Evolutionary conservation across 2,888 invertebrate species (phyloP).

Genomic region (Hedya salicella): DNA sequence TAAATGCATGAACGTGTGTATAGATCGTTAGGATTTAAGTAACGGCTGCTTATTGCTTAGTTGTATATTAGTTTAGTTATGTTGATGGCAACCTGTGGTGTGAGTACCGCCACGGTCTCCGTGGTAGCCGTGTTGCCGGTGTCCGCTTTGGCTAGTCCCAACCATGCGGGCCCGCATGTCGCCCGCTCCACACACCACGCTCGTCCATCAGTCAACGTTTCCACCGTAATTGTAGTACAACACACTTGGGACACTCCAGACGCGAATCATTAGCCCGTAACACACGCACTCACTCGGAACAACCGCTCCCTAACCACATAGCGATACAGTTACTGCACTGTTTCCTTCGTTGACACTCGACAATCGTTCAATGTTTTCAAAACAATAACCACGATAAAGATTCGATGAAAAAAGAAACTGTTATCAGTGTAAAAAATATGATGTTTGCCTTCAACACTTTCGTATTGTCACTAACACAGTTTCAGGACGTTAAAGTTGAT

Average conservation of each 20-base stretch:
- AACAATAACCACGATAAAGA: constrained; percentile 65
- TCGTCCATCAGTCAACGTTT: constrained; percentile 76
- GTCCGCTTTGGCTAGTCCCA: constrained; percentile 68
- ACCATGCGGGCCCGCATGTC: constrained; percentile 74
- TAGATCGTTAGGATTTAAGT: too few relatives aligned
- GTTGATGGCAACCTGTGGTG: constrained; percentile 72
- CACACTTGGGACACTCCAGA: constrained; percentile 69
- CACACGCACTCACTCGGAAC: constrained; percentile 75
- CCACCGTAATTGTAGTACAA: constrained; percentile 61
- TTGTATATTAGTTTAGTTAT: neutral
- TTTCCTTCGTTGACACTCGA: constrained; percentile 63
- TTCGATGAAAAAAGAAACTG: constrained; percentile 56
- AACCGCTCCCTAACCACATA: constrained; percentile 67
- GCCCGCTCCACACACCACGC: constrained; percentile 66
- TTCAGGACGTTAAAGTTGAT: constrained; percentile 56
- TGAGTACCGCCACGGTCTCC: constrained; percentile 70
- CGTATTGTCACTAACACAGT: constrained; percentile 16
- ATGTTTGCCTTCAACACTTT: constrained; percentile 45
- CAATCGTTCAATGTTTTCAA: constrained; percentile 72
- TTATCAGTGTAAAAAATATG: constrained; percentile 21
- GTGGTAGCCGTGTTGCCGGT: constrained; percentile 79
- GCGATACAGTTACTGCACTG: constrained; percentile 67
- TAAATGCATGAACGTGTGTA: too few relatives aligned
- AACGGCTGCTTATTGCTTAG: neutral
- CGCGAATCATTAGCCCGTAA: constrained; percentile 72